Evolutionary conservation across 2,888 invertebrate species (phyloP).

Genomic region (Heliconius aoede): DNA sequence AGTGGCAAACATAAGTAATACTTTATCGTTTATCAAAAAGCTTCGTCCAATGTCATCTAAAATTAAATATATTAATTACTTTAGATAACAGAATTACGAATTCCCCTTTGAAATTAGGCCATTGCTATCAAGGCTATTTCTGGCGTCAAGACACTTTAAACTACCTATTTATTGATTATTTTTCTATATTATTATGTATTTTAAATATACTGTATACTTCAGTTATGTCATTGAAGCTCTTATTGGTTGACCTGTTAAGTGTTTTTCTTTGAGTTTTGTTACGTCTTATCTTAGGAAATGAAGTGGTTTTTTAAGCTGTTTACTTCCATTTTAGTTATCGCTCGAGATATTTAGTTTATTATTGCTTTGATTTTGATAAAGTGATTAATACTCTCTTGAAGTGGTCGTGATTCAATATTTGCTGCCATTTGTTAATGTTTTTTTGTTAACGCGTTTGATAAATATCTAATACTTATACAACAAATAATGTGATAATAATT

Average conservation of each 20-base stretch:
- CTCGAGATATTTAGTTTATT: neutral
- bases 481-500: too few species aligned
- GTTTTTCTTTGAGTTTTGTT: conserved; percentile 35
- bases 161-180: neutral
- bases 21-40: neutral
- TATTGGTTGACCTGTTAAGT: conserved; percentile 39
- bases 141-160: conserved; percentile 10
- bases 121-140: conserved; percentile 9
- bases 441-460: too few species aligned
- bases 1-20: neutral
- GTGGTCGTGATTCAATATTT: conserved; percentile 1
- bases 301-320: conserved; percentile 1
- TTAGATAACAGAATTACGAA: conserved; percentile 4
- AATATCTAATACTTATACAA: too few species aligned
- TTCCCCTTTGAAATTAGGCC: conserved; percentile 11
- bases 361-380: neutral
- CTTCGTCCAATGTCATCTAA: neutral
- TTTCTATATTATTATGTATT: conserved; percentile 1
- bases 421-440: too few species aligned
- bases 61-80: neutral
- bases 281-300: neutral
- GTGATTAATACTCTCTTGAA: neutral
- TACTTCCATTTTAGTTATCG: neutral
- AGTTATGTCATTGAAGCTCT: conserved; percentile 23
- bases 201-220: conserved; percentile 20